Base-by-base conservation (phyloP, 2,888 invertebrate species). In the Platynereis dumerilii region DNA sequence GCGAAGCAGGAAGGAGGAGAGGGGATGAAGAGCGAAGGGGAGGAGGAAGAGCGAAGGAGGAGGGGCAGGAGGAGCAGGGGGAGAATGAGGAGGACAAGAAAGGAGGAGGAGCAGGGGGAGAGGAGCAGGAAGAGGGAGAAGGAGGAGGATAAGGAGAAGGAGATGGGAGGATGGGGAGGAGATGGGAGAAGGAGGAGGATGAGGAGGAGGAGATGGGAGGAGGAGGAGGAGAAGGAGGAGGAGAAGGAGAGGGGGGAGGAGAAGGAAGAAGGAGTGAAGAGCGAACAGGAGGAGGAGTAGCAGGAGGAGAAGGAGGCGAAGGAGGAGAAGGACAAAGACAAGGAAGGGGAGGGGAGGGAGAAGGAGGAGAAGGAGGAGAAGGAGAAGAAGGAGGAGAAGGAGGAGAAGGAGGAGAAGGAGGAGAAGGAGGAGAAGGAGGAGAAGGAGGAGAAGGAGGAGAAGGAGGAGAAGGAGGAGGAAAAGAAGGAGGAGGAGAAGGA, bases 291-390 rank as follows among this genome's bases (percentile, higher is more conserved):
- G 17, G 17, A 15, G 44, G 12, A 42, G 5, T 34, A 34, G 34
- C 44, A 58, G 29, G 58, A 45, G 29, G 29, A 34, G 29, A 24
- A 24, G 29, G 58, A 34, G 29, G 45, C 15, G 29, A 34, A 45
- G 22, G 45, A 45, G 29, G 26, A 28, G 44, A 52, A 52, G n/a
- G 24, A 52, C 10, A 52, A 52, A 7, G 24, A 52, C 10, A 52
- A n/a, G 52, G 24, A 52, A 24, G n/a, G 24, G 7, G 24, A 52
- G 7, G 24, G 24, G n/a, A n/a, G 24, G 52, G 24, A 52, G 52
- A 52, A 60, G 28, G 60, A 54, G 44, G 60, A 53, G 28, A 28
- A 28, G 28, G 52, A 60, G 28, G 53, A 28, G 44, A 52, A 48
- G 26, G 24, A 48, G 29, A 26, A 58, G 26, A 34, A 48, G 29